Evolutionary conservation across 2,888 invertebrate species (phyloP), one percentile per base, ranked within the genome.

Genomic region (Napeogenes inachia): DNA sequence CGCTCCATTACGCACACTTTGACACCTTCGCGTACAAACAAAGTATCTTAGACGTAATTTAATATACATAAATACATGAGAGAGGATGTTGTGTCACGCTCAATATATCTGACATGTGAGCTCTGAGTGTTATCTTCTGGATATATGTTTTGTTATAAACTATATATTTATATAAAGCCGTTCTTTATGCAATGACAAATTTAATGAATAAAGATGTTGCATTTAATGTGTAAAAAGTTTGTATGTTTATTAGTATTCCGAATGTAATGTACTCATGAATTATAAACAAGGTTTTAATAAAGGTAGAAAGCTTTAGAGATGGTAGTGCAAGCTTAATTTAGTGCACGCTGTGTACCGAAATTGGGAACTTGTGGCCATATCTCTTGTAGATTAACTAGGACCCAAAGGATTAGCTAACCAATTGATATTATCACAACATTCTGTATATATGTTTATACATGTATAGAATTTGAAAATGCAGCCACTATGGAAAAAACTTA

Each of bases 1-100:
- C 68, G 71, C 64, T 66, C 71, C 70, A 70, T 73, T 71, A 71
- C 68, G 61, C 70, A 62, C 71, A 70, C 71, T 69, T 72, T 69
- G 65, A 64, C 67, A 68, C 63, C 63, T 65, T 57, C 62, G 60
- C 62, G 59, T 62, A 66, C 64, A 73, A 69, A 65, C 67, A 69
- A 68, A 69, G 62, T 60, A 66, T 66, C 70, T 71, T 71, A 70
- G 68, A 67, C 59, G 59, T 63, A 65, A 69, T 69, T 68, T 66
- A 67, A 67, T 67, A 64, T 62, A 66, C 66, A 66, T 62, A 66
- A 64, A 66, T 60, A 63, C 64, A 65, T 63, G 57, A 64, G 61
- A 57, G 60, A 57, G 57, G 56, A 56, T 63, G 67, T 65, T 65
- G 65, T 64, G 66, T 66, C 64, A 60, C 62, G 45, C 46, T 60